phyloP scores from a whole-genome alignment of 37 sponge, comb jelly and placozoan species.

The Beroe ovata region DNA sequence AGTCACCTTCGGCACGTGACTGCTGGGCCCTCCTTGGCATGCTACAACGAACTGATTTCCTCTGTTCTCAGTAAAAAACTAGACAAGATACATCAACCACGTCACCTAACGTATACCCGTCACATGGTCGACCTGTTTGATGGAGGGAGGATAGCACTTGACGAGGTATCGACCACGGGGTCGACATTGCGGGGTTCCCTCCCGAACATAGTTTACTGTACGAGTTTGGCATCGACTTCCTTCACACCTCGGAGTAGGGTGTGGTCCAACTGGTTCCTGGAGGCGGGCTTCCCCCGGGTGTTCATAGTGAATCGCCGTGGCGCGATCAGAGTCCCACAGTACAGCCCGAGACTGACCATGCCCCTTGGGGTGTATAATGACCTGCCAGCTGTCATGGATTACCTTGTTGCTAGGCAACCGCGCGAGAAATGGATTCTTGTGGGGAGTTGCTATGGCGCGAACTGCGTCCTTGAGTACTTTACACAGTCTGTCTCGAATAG shows the following conservation, averaged over 20 bases:
- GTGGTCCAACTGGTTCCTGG: conserved; percentile 19
- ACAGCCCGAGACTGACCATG: not conserved
- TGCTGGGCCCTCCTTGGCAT: not conserved
- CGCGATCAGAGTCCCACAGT: conserved; percentile 7
- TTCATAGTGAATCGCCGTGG: conserved; percentile 14
- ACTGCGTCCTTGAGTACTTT: not conserved
- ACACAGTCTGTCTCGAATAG: not conserved
- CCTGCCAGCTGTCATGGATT: conserved; percentile 10
- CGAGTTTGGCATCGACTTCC: not conserved
- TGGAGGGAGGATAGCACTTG: not conserved
- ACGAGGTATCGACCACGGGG: not conserved
- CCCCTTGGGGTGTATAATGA: conserved; percentile 15
- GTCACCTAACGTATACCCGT: not conserved
- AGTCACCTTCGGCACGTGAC: not conserved
- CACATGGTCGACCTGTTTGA: conserved; percentile 5
- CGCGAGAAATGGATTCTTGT: conserved; percentile 1
- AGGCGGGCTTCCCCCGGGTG: conserved; percentile 48
- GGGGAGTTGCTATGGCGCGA: conserved; percentile 34
- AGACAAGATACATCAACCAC: not conserved
- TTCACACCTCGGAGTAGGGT: conserved; percentile 1
- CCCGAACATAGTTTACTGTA: not conserved
- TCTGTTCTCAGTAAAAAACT: not conserved
- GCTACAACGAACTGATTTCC: not conserved
- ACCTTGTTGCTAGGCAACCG: not conserved
- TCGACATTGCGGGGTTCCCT: no score